Evolutionary conservation across 2,797 vertebrate genomes (phyloP).

Genomic region (Triplophysa yarkandensis): DNA sequence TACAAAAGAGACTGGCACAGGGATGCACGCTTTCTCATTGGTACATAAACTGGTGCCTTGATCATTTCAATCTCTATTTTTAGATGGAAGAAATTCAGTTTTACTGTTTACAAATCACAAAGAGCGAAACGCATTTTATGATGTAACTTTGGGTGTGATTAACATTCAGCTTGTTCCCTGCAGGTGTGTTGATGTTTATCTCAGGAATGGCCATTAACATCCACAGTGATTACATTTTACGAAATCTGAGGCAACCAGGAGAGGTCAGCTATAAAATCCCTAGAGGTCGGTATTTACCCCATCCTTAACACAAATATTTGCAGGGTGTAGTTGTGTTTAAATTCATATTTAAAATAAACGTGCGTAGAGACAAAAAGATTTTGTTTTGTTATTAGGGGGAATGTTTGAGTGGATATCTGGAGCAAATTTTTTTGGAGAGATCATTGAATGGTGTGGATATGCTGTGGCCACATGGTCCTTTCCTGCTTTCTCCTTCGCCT

Average conservation of each 20-base stretch:
- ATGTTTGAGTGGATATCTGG: conserved; percentile 88
- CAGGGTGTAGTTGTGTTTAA: not conserved
- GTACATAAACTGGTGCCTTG: conserved; percentile 60
- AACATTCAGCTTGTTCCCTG: conserved; percentile 23
- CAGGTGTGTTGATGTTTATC: conserved; percentile 82
- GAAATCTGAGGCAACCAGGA: conserved; percentile 82
- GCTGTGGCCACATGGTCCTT: conserved; percentile 84
- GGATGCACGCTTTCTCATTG: conserved; percentile 72
- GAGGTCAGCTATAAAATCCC: conserved; percentile 87
- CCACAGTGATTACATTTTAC: conserved; percentile 86
- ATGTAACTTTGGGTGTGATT: not conserved
- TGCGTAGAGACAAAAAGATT: no score
- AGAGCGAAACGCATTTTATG: not conserved
- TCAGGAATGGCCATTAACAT: conserved; percentile 89
- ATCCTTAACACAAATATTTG: not conserved
- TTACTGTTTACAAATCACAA: conserved; percentile 67
- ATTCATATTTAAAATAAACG: not conserved
- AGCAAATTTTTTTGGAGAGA: conserved; percentile 92
- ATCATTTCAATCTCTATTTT: not conserved
- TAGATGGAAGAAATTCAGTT: conserved; percentile 2
- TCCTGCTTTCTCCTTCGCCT: conserved; percentile 82
- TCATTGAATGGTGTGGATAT: conserved; percentile 90
- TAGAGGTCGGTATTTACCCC: conserved; percentile 72
- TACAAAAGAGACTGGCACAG: conserved; percentile 75
- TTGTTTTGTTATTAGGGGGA: conserved; percentile 75